Evolutionary conservation across 2,888 invertebrate genomes (phyloP).

Genomic region (Celastrina argiolus): DNA sequence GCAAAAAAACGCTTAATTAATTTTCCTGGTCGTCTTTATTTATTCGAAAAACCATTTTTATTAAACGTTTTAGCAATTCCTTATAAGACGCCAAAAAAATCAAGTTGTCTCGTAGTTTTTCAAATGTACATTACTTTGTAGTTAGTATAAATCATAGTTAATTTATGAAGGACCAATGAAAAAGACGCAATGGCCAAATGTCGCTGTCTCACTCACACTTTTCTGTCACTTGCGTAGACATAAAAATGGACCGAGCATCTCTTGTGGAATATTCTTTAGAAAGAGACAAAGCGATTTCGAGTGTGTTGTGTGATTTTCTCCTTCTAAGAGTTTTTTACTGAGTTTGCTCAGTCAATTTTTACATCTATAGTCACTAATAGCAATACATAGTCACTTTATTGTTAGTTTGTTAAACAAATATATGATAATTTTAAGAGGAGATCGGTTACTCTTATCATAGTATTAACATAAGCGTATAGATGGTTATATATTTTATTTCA

Average conservation of each 20-base stretch:
- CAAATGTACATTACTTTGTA: neutral
- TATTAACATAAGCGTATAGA: neutral
- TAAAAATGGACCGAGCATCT: neutral
- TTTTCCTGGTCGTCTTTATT: no score
- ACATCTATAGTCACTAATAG: neutral
- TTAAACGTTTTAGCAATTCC: neutral
- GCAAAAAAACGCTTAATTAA: no score
- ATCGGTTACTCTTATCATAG: conserved; percentile 6
- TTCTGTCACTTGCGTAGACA: neutral
- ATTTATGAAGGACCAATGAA: conserved; percentile 7
- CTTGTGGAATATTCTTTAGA: neutral
- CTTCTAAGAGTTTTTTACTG: neutral
- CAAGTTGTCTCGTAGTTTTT: neutral
- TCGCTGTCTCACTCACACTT: neutral
- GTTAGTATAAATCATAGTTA: neutral
- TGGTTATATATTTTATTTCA: neutral
- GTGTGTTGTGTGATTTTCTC: neutral
- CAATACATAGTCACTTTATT: neutral
- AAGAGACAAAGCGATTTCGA: neutral
- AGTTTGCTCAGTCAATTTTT: neutral
- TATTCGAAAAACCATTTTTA: no score
- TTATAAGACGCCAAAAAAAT: neutral
- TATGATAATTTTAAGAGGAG: neutral
- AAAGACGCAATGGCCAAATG: neutral
- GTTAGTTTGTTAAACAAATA: neutral